Evolutionary conservation across 2,797 vertebrate species (phyloP), one percentile per base, ranked within the genome.

Genomic region (Helicolenus hilgendorfi): DNA sequence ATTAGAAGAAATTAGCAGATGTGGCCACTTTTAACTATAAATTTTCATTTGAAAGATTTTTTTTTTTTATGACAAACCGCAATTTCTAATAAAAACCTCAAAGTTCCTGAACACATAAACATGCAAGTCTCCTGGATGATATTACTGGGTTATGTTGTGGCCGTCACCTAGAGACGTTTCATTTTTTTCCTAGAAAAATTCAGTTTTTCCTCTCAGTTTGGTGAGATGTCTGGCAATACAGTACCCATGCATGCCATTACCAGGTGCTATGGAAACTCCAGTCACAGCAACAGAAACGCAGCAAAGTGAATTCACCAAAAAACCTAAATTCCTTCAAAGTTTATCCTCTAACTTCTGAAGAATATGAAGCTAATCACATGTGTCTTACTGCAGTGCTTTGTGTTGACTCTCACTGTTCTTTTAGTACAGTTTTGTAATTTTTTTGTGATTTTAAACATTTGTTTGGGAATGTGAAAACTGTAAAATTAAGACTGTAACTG

Each of bases 101-200:
- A 41, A 49, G 18, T 9, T 0, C 18, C 18, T 20, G 18, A 49
- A 49, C 45, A 20, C 58, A 27, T 2, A 59, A 59, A 59, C 24
- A 60, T 2, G 0, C 0, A 29, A 18, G 8, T 11, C 27, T 31
- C 27, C 59, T 49, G 14, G 27, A 18, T 60, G 27, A 62, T 31
- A 31, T 62, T 31, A 62, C 27, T 31, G 15, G 4, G 4, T 62
- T 20, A 60, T 60, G 7, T 29, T 60, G 26, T 60, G 15, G 18
- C 45, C 1, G 0, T 49, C 18, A 49, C 15, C 0, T 0, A 49
- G 18, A 49, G 45, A 49, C 0, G 7, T 49, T 49, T 49, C 1
- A 20, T 49, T 49, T 45, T 45, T 45, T 18, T 0, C 1, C 0
- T 15, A 45, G 41, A 45, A 1, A 45, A 1, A 45, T 45, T 45